Conservation (phyloP, 1,140 invertebrate genomes). For the Propsilocerus akamusi region DNA sequence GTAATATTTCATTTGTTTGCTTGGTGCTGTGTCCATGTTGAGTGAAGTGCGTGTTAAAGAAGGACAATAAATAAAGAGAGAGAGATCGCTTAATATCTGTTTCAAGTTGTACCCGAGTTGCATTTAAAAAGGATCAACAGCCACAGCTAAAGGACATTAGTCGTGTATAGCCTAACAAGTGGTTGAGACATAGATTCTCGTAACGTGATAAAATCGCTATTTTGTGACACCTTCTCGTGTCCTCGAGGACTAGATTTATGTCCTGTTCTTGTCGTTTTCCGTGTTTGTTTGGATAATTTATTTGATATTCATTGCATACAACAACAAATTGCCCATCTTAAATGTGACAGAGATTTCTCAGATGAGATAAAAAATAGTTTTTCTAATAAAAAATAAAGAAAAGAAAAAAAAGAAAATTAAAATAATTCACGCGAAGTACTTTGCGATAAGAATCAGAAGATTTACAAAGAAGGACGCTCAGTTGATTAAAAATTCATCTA, state of each 20-base stretch:
- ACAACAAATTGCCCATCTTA: neutral
- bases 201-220: neutral
- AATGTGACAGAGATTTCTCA: neutral
- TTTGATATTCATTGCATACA: neutral
- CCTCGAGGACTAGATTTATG: no score
- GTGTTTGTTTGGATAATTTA: neutral
- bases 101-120: no score
- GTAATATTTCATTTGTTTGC: no score
- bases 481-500: no score
- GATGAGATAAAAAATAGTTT: neutral
- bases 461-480: no score
- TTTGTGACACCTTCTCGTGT: neutral
- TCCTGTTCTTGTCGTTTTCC: no score
- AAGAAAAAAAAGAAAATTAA: neutral
- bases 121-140: no score
- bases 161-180: neutral
- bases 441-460: no score
- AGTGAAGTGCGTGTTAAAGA: neutral
- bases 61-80: neutral
- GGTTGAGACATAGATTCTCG: no score
- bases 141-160: neutral
- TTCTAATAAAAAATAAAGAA: neutral
- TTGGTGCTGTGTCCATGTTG: neutral
- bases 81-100: no score
- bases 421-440: no score